phyloP scores from a whole-genome alignment of 2,797 vertebrate species.

The Amniataba percoides region DNA sequence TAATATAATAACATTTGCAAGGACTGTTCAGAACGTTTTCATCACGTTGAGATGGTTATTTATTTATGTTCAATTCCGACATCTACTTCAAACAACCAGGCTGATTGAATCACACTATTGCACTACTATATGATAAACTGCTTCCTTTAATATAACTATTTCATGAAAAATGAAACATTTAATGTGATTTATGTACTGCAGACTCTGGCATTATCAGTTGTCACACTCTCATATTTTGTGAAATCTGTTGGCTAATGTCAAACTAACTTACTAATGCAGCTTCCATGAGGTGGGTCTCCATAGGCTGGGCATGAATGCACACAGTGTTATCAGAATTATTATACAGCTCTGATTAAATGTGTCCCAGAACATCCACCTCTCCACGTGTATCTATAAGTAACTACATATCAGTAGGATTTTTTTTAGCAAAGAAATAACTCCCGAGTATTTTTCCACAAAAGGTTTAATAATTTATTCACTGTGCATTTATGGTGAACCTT shows the following conservation, averaged over 20 bases:
- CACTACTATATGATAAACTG: neutral
- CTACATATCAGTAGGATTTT: constrained; percentile 5
- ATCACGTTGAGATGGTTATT: constrained; percentile 1
- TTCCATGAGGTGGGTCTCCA: neutral
- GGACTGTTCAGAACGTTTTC: constrained; percentile 12
- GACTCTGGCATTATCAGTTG: neutral
- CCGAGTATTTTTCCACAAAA: constrained; percentile 30
- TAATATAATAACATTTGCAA: neutral
- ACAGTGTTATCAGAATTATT: constrained; percentile 16
- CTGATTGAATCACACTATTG: constrained; percentile 17
- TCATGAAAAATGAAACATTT: too few species aligned
- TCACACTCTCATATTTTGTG: neutral
- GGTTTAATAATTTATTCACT: constrained; percentile 29
- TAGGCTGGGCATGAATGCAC: neutral
- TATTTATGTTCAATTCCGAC: constrained; percentile 18
- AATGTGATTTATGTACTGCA: neutral
- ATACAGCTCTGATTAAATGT: constrained; percentile 13
- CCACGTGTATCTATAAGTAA: constrained; percentile 25
- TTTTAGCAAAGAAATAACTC: constrained; percentile 15
- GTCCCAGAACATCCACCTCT: neutral
- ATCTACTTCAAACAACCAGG: constrained; percentile 10
- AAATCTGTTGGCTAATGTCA: neutral
- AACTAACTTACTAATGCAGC: too few species aligned
- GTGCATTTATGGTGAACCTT: constrained; percentile 30
- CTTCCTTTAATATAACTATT: constrained; percentile 11